These are phyloP conservation scores for Mastomys coucha DNA, from an alignment of 2,113 vertebrate genomes.

Conservation along the genomic window DNA sequence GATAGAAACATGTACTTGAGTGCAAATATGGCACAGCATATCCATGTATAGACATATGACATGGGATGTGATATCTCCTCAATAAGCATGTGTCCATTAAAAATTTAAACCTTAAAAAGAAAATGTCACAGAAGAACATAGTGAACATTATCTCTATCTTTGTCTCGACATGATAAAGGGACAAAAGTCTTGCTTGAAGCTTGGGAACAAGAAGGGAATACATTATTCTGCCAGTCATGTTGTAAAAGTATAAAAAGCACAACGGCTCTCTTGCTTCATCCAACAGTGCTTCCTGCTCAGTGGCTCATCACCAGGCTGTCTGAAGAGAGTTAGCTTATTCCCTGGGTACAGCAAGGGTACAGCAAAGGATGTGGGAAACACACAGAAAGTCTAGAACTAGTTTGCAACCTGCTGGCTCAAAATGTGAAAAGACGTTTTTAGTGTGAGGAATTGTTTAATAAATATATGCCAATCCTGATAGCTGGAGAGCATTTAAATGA, in stretches of 20 bases:
- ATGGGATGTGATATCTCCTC: too few relatives aligned
- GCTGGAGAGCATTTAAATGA: not conserved
- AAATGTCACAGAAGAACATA: not conserved
- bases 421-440: conserved; percentile 37
- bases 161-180: not conserved
- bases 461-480: conserved; percentile 29
- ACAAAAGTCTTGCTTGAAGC: conserved; percentile 16
- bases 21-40: not conserved
- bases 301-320: not conserved
- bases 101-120: not conserved
- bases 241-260: not conserved
- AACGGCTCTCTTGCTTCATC: not conserved
- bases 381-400: not conserved
- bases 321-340: not conserved
- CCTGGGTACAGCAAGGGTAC: not conserved
- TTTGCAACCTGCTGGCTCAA: not conserved
- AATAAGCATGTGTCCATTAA: not conserved
- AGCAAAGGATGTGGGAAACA: not conserved
- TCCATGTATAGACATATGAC: not conserved
- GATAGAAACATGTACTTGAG: not conserved
- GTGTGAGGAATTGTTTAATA: not conserved
- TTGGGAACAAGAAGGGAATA: not conserved
- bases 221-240: not conserved
- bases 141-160: not conserved
- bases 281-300: not conserved